Percentiles rank a stretch among this genome's conserved stretches.
These are phyloP conservation scores for Phrynocephalus vlangalii DNA, from an alignment of 2,797 vertebrate species.

Conservation along the genomic window DNA sequence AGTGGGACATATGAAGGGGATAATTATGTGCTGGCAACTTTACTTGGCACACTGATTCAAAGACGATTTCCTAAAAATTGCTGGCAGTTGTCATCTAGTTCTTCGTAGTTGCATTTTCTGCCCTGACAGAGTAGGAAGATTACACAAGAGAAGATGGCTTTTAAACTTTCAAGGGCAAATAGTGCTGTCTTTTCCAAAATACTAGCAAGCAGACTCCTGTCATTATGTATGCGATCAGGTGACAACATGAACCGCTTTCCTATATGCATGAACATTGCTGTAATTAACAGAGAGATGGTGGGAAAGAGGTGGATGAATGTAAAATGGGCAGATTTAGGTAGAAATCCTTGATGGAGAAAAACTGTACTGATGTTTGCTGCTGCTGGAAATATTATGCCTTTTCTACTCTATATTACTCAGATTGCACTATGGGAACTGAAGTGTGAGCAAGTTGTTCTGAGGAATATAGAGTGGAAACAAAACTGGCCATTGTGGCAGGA, in stretches of 20 bases:
- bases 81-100: conserved; percentile 14
- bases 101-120: conserved; percentile 25
- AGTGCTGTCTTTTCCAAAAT: background rate
- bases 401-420: background rate
- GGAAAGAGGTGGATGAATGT: conserved; percentile 8
- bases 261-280: background rate
- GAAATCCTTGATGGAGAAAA: background rate
- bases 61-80: conserved; percentile 46
- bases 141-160: conserved; percentile 11
- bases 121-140: conserved; percentile 30
- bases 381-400: background rate
- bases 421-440: too few relatives aligned
- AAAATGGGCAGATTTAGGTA: conserved; percentile 15
- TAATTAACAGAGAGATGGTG: conserved; percentile 13
- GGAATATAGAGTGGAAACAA: too few relatives aligned
- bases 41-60: conserved; percentile 55
- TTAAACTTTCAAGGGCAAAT: conserved; percentile 17
- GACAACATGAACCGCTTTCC: conserved; percentile 1
- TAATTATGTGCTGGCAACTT: conserved; percentile 53
- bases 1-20: conserved; percentile 48
- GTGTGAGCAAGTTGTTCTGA: background rate
- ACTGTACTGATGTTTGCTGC: background rate
- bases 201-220: background rate
- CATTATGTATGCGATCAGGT: background rate
- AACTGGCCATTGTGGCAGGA: background rate